A percentile compares a stretch with the other conserved stretches of the same genome.
These are phyloP conservation scores for Sternotherus odoratus DNA, from an alignment of 2,797 vertebrate species.

Conservation along the genomic window DNA sequence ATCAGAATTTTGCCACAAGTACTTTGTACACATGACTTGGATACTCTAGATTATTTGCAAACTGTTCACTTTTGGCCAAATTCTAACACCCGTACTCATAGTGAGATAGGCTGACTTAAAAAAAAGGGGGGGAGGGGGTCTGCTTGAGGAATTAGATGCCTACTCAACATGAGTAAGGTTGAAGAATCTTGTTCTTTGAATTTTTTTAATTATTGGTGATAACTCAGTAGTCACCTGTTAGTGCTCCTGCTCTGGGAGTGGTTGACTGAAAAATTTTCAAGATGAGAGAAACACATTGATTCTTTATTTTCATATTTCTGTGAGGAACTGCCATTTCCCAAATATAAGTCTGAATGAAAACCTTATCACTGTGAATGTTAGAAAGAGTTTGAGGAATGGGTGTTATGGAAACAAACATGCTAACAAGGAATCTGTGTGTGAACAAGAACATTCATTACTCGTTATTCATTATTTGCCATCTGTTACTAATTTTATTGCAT, in stretches of 20 bases:
- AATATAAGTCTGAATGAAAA: not conserved
- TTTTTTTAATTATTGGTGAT: not conserved
- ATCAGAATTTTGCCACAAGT: not conserved
- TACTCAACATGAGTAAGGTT: not conserved
- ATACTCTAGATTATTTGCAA: not conserved
- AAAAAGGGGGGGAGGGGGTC: fast-evolving
- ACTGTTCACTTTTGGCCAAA: not conserved
- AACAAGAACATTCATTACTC: not conserved
- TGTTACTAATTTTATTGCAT: not conserved
- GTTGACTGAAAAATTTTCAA: not conserved
- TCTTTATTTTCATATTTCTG: too few species aligned
- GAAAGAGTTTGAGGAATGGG: not conserved
- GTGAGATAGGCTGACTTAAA: not conserved
- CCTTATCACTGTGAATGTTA: not conserved
- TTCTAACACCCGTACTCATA: not conserved
- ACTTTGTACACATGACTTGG: not conserved
- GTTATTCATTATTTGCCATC: not conserved
- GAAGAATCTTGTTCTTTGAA: not conserved
- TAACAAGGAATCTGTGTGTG: not conserved
- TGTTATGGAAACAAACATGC: not conserved
- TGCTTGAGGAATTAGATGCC: not conserved
- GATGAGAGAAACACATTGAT: not conserved
- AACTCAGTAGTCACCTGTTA: not conserved
- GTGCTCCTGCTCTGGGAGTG: not conserved
- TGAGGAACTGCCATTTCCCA: not conserved